Percentiles rank a stretch among this genome's conserved stretches.
Evolutionary conservation across 2,113 vertebrate genomes (phyloP).

Genomic region (Heterochromis multidens): DNA sequence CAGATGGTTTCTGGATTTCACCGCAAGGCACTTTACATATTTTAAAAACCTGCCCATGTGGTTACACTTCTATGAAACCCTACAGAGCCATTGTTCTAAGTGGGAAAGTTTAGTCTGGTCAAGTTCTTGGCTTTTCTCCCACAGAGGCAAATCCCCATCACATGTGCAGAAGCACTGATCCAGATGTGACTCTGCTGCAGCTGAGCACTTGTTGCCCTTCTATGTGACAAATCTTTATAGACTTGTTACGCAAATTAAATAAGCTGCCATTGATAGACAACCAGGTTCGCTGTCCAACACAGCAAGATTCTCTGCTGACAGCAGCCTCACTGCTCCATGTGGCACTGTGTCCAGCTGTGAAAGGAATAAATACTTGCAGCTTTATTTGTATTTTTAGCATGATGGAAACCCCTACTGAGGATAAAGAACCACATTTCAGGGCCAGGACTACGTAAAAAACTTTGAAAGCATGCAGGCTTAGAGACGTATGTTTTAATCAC

Average conservation of each 20-base stretch:
- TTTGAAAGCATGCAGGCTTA: no score
- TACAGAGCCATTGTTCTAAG: constrained; percentile 18
- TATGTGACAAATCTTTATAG: background rate
- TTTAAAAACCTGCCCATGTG: constrained; percentile 12
- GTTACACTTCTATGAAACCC: constrained; percentile 3
- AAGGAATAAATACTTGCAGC: background rate
- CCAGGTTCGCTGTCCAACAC: no score
- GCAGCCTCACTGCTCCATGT: background rate
- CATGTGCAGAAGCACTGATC: background rate
- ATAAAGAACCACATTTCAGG: background rate
- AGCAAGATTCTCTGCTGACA: background rate
- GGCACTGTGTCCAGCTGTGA: background rate
- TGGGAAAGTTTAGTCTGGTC: constrained; percentile 12
- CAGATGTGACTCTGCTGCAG: background rate
- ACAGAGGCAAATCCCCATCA: background rate
- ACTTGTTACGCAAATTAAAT: background rate
- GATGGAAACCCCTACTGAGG: background rate
- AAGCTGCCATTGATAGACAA: background rate
- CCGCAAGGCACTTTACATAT: background rate
- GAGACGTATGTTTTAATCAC: rapidly evolving
- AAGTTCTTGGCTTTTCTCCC: background rate
- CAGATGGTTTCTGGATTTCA: background rate
- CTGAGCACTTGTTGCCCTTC: background rate
- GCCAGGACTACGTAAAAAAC: background rate
- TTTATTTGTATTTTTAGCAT: background rate